These are phyloP conservation scores for Scaeva pyrastri DNA, from an alignment of 2,888 invertebrate species.

Conservation along the genomic window DNA sequence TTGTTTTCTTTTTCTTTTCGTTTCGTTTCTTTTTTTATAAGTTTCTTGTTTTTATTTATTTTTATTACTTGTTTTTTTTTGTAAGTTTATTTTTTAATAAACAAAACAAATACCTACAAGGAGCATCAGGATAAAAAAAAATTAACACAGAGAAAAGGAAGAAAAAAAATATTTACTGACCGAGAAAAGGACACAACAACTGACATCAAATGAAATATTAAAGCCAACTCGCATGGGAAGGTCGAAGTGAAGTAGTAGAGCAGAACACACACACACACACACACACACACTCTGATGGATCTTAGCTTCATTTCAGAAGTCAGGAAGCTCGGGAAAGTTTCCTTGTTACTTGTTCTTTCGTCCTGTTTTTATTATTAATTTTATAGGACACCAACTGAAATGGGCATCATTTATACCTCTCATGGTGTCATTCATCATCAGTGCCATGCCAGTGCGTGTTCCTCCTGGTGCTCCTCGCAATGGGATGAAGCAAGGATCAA, in stretches of 20 bases:
- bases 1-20: too few species aligned
- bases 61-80: neutral
- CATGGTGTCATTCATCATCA: conserved; percentile 61
- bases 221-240: conserved; percentile 6
- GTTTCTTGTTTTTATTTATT: neutral
- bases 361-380: conserved; percentile 54
- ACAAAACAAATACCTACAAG: conserved; percentile 36
- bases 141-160: neutral
- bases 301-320: conserved; percentile 3
- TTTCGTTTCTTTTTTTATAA: too few species aligned
- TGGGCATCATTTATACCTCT: conserved; percentile 65
- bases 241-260: neutral
- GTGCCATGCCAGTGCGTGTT: conserved; percentile 17
- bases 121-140: neutral
- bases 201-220: conserved; percentile 42
- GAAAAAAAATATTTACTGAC: conserved; percentile 38
- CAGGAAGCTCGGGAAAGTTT: neutral
- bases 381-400: conserved; percentile 56
- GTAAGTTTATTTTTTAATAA: conserved; percentile 35
- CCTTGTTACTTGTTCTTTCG: neutral
- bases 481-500: neutral
- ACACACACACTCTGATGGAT: neutral
- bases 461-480: neutral
- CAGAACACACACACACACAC: too few species aligned
- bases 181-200: conserved; percentile 9